Evolutionary conservation across 2,113 vertebrate genomes (phyloP).

Genomic region (Chloropsis hardwickii): DNA sequence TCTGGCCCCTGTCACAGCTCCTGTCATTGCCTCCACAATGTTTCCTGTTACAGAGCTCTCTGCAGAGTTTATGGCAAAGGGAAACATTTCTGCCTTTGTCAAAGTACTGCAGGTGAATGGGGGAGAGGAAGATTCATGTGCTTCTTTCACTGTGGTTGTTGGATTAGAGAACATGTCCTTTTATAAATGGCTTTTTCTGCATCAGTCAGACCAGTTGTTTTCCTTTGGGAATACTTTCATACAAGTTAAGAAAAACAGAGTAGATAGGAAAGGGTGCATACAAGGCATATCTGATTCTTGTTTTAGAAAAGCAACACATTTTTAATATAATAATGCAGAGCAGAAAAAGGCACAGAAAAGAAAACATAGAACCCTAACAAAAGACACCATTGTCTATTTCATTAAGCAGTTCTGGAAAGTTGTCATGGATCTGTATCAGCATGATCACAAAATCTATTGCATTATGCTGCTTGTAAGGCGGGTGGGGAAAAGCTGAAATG

Average conservation of each 20-base stretch:
- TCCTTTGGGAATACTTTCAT: neutral
- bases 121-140: neutral
- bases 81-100: neutral
- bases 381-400: neutral
- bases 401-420: neutral
- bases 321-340: neutral
- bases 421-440: neutral
- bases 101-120: neutral
- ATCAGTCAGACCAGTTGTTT: neutral
- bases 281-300: neutral
- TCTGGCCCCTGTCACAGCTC: neutral
- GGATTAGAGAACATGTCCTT: neutral
- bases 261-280: neutral
- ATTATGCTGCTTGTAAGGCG: neutral
- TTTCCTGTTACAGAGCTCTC: neutral
- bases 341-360: neutral
- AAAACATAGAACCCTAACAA: neutral
- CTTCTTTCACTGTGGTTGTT: neutral
- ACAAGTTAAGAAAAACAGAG: neutral
- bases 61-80: neutral
- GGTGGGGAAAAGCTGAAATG: neutral
- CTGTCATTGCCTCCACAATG: neutral
- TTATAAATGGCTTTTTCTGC: neutral
- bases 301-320: neutral
- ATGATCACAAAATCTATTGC: neutral